Conservation (phyloP, 2,113 vertebrate genomes). For the Microtus pennsylvanicus region DNA sequence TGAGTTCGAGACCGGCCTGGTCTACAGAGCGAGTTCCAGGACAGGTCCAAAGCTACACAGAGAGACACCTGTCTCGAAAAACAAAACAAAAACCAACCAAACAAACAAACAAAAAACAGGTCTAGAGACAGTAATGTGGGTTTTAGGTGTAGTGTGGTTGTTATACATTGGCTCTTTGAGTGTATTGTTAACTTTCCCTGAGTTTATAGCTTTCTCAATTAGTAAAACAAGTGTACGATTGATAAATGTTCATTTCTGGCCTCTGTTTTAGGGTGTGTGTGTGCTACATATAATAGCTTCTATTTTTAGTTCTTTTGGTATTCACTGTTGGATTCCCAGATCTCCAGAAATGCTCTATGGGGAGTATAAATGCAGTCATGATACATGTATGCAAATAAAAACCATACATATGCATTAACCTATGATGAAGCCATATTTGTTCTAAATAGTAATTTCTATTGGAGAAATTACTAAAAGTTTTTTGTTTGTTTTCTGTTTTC, state of each 20-base stretch:
- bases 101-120: not conserved
- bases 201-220: slow-evolving; percentile 21
- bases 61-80: too few species aligned
- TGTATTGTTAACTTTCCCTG: slow-evolving; percentile 3
- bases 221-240: slow-evolving; percentile 35
- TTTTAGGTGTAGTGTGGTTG: slow-evolving; percentile 49
- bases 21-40: too few species aligned
- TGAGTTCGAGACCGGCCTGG: too few species aligned
- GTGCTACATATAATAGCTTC: not conserved
- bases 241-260: not conserved
- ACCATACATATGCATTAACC: not conserved
- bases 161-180: not conserved
- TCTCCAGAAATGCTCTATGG: not conserved
- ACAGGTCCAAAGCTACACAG: too few species aligned
- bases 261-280: not conserved
- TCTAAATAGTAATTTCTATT: not conserved
- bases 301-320: slow-evolving; percentile 58
- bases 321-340: slow-evolving; percentile 26
- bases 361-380: slow-evolving; percentile 19
- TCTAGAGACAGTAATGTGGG: not conserved
- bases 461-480: not conserved
- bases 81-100: too few species aligned
- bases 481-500: not conserved
- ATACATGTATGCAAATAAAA: not conserved
- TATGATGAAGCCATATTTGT: not conserved